These are phyloP conservation scores for Platycheirus albimanus DNA, from an alignment of 2,888 invertebrate species.

Conservation along the genomic window DNA sequence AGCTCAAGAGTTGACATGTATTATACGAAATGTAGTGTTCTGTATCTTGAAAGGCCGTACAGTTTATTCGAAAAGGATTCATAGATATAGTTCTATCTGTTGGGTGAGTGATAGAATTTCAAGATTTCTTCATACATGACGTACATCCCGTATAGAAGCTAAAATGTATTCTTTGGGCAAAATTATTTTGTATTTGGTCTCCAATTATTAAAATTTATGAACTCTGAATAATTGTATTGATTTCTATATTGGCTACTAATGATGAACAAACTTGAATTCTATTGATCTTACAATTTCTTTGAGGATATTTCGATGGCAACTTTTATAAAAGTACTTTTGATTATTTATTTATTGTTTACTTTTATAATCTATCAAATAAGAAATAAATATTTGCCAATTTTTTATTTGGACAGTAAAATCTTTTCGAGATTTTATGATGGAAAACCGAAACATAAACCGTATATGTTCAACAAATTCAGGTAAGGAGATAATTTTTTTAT, in stretches of 20 bases:
- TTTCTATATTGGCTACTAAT: slow-evolving; percentile 11
- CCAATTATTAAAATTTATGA: slow-evolving; percentile 25
- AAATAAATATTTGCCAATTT: no score
- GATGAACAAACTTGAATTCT: slow-evolving; percentile 8
- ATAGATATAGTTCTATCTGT: not conserved
- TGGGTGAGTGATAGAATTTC: not conserved
- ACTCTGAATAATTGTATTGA: slow-evolving; percentile 6
- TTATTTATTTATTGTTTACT: no score
- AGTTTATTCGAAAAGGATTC: not conserved
- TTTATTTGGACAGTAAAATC: no score
- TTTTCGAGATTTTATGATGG: no score
- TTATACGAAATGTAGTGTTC: not conserved
- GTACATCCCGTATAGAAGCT: no score
- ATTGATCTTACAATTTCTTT: not conserved
- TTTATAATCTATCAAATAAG: no score
- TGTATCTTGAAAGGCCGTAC: not conserved
- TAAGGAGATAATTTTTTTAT: no score
- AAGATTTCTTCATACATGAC: no score
- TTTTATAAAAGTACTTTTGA: no score
- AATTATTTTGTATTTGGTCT: slow-evolving; percentile 21
- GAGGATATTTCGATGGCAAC: no score
- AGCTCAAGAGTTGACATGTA: slow-evolving; percentile 31
- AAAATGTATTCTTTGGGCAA: not conserved
- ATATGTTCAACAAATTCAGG: no score
- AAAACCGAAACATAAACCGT: no score